Percentiles rank a stretch among this genome's conserved stretches.
Evolutionary conservation across 2,797 vertebrate species (phyloP).

Genomic region (Oryzias dopingdopingensis): DNA sequence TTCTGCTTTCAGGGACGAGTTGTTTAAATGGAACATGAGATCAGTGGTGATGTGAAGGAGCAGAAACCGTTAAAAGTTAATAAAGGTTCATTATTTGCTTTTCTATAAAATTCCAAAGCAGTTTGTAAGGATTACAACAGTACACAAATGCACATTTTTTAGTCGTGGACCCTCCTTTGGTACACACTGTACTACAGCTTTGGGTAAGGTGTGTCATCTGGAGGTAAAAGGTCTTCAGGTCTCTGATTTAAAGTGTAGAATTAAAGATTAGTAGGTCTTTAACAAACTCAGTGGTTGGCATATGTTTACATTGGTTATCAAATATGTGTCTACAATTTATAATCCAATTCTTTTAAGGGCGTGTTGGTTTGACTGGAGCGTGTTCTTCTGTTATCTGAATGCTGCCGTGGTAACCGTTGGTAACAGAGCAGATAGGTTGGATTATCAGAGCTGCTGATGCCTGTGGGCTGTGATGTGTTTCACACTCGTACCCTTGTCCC

Average conservation of each 20-base stretch:
- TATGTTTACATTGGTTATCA: conserved; percentile 13
- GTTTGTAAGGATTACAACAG: too few species aligned
- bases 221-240: neutral
- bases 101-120: too few species aligned
- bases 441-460: conserved; percentile 48
- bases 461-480: conserved; percentile 29
- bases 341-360: conserved; percentile 13
- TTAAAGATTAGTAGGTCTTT: conserved; percentile 1
- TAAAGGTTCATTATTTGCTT: too few species aligned
- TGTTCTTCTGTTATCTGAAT: conserved; percentile 21
- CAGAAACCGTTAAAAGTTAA: too few species aligned
- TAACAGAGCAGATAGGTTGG: conserved; percentile 40
- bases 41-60: too few species aligned
- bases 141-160: too few species aligned
- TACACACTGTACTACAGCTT: conserved; percentile 30
- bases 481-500: conserved; percentile 12
- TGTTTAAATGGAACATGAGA: too few species aligned
- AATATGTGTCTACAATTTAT: conserved; percentile 24
- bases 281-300: conserved; percentile 11
- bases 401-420: conserved; percentile 50
- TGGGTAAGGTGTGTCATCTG: conserved; percentile 29
- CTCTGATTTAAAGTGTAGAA: conserved; percentile 7
- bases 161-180: conserved; percentile 31
- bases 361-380: too few species aligned
- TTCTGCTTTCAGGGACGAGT: too few species aligned